Base-by-base conservation (phyloP, 2,797 vertebrate species). In the Takifugu rubripes region DNA sequence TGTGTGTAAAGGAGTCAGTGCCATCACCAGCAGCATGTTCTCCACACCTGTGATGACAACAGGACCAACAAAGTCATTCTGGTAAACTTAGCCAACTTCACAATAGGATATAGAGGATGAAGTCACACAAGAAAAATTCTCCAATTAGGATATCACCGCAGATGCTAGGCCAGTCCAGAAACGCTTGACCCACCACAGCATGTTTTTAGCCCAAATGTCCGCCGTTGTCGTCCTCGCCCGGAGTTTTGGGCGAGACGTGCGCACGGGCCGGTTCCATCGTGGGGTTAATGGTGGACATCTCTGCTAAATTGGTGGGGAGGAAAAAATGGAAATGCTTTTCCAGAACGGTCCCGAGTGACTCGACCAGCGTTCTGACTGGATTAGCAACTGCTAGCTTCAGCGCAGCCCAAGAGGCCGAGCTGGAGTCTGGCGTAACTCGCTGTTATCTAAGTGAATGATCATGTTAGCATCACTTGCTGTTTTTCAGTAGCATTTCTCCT, bases 401-500 rank as follows among this genome's bases (percentile, higher is more conserved):
- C 69, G 10, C 57, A 60, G 73, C 76, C 74, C 65, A 61, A 48
- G 59, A 65, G 59, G 65, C 72, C 16, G 36, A 70, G 56, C 68
- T 21, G 46, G 67, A 68, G 69, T 70, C 45, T 47, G 49, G 15
- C 61, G 75, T 68, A 52, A 77, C 73, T 70, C 52, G 52, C 42
- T n/a, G 49, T 73, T 75, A 61, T 77, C 77, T 70, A 64, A 66
- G 61, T 64, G 55, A 81, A 71, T 54, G 57, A 75, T 82, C 61
- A 56, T 60, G 66, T 81, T 79, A 54, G 82, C 84, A 68, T 84
- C 82, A 84, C 83, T 83, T 79, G 80, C 83, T 79, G 78, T 88
- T 85, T 81, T 82, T 85, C 76, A 75, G 84, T 91, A 92, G 89
- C 90, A 91, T 92, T 87, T 88, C 85, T 92, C 89, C 91, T 92